Percentiles rank a stretch among this genome's conserved stretches.
Conservation (phyloP, 1,140 invertebrate species). For the Venturia canescens region DNA sequence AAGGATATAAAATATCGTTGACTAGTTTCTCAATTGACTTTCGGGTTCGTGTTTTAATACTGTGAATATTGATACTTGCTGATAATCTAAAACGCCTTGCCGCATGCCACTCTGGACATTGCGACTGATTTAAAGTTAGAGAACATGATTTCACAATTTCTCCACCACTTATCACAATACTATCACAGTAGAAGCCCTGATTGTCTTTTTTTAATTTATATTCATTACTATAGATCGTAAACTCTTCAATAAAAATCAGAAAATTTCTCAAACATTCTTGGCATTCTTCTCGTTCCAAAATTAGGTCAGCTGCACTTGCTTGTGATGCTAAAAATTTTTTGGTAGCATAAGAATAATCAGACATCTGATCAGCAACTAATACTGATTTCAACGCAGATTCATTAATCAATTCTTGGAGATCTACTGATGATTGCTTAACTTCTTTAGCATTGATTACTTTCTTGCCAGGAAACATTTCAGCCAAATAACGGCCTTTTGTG, state of each 20-base stretch:
- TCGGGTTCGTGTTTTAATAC: constrained; percentile 52
- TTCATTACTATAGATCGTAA: not conserved
- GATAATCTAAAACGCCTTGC: constrained; percentile 46
- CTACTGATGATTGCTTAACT: constrained; percentile 8
- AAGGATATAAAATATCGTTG: constrained; percentile 42
- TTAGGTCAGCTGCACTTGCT: not conserved
- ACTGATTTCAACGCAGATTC: constrained; percentile 38
- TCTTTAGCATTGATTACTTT: constrained; percentile 2
- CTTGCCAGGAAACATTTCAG: constrained; percentile 46
- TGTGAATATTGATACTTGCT: constrained; percentile 53
- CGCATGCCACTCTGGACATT: constrained; percentile 49
- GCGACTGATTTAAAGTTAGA: constrained; percentile 53
- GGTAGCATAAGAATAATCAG: not conserved
- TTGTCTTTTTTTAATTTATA: constrained; percentile 35
- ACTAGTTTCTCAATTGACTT: constrained; percentile 49
- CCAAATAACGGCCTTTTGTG: constrained; percentile 52
- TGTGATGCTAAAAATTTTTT: not conserved
- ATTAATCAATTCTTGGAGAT: constrained; percentile 21
- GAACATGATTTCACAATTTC: constrained; percentile 62
- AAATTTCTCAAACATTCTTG: not conserved
- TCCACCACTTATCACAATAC: constrained; percentile 58
- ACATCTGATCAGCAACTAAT: constrained; percentile 38
- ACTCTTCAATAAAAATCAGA: not conserved
- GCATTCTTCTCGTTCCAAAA: constrained; percentile 3
- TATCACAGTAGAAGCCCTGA: constrained; percentile 54